Evolutionary conservation across 2,797 vertebrate genomes (phyloP).

Genomic region (Argentina silus): DNA sequence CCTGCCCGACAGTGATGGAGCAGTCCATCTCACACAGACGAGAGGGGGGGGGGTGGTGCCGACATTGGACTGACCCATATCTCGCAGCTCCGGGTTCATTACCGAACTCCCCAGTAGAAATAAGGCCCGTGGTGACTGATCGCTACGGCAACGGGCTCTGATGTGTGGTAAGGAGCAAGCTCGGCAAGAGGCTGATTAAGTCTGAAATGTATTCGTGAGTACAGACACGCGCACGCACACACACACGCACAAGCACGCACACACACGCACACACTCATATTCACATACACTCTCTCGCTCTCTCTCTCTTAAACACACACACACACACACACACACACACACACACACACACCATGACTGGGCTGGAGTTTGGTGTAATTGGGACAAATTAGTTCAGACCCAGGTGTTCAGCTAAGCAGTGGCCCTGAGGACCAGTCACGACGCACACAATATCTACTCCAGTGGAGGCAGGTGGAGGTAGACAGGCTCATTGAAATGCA

Average conservation of each 20-base stretch:
- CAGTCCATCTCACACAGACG: slow-evolving; percentile 57
- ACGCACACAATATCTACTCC: background rate
- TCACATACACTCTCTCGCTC: slow-evolving; percentile 2
- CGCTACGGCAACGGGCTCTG: slow-evolving; percentile 54
- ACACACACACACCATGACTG: background rate
- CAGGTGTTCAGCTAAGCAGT: background rate
- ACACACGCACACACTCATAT: slow-evolving; percentile 14
- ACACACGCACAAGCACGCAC: background rate
- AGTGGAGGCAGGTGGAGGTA: no score
- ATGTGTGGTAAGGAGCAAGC: slow-evolving; percentile 48
- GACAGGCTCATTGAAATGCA: no score
- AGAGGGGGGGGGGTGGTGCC: slow-evolving; percentile 3
- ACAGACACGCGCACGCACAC: background rate
- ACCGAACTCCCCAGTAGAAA: slow-evolving; percentile 48
- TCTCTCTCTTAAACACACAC: slow-evolving; percentile 8
- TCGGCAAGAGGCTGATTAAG: slow-evolving; percentile 55
- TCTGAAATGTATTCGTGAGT: slow-evolving; percentile 37
- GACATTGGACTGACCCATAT: slow-evolving; percentile 53
- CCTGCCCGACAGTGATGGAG: slow-evolving; percentile 73
- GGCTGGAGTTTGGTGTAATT: slow-evolving; percentile 7
- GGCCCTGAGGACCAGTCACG: background rate
- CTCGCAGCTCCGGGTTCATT: slow-evolving; percentile 43
- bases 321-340: slow-evolving; percentile 11
- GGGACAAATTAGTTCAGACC: background rate
- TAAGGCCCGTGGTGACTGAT: slow-evolving; percentile 63